Percentiles rank a stretch among this genome's conserved stretches.
These are phyloP conservation scores for Eira barbara DNA, from an alignment of 2,113 vertebrate species.

Conservation along the genomic window DNA sequence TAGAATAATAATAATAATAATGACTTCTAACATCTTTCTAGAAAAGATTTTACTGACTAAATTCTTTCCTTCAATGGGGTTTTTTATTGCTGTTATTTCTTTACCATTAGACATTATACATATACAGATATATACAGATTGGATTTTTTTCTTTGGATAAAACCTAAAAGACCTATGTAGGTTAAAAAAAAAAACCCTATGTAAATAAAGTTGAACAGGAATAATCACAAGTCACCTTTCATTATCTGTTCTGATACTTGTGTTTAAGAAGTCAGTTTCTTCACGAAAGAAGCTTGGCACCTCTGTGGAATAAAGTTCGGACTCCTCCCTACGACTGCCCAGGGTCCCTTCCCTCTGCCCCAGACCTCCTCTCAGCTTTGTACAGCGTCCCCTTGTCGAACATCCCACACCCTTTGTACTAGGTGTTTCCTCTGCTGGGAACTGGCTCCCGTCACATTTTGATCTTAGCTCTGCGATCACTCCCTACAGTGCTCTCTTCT, in stretches of 20 bases:
- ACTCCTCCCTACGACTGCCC: not conserved
- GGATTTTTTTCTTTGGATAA: not conserved
- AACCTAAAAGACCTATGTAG: not conserved
- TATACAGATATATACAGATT: not conserved
- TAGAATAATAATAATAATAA: not conserved
- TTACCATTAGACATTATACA: not conserved
- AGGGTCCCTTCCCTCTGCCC: not conserved
- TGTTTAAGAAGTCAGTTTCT: not conserved
- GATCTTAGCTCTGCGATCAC: not conserved
- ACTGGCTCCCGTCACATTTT: not conserved
- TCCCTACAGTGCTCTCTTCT: not conserved
- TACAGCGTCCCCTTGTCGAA: not conserved
- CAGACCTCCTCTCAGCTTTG: not conserved
- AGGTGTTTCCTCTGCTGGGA: not conserved
- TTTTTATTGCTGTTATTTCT: slow-evolving; percentile 1
- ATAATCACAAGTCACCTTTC: not conserved
- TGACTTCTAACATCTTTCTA: not conserved
- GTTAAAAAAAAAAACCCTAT: not conserved
- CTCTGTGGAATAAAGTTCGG: not conserved
- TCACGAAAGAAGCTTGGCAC: not conserved
- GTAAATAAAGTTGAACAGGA: not conserved
- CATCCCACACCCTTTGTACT: not conserved
- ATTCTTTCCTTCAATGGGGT: not conserved
- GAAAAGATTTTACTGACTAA: not conserved
- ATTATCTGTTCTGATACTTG: not conserved